These are phyloP conservation scores for Hydriomena furcata DNA, from an alignment of 2,888 invertebrate genomes.

Conservation along the genomic window DNA sequence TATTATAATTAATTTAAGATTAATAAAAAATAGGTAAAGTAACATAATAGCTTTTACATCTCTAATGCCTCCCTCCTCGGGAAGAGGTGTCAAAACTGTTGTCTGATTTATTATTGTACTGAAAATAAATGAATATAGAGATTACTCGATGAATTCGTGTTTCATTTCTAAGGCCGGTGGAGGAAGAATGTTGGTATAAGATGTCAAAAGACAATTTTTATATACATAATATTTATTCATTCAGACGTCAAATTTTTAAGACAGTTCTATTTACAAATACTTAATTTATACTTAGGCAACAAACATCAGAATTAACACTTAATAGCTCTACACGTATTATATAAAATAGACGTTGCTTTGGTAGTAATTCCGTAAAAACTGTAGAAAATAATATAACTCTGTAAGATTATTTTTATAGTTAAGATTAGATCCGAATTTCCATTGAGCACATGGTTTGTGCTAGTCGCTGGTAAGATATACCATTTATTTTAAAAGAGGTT, in stretches of 20 bases:
- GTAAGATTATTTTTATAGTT: conserved; percentile 4
- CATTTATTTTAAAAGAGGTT: not conserved
- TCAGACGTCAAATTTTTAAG: conserved; percentile 1
- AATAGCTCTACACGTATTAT: conserved; percentile 20
- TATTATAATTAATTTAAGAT: conserved; percentile 32
- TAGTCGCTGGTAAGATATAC: conserved; percentile 4
- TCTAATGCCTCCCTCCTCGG: conserved; percentile 57
- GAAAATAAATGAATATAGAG: conserved; percentile 75
- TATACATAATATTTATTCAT: conserved; percentile 19
- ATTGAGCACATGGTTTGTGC: conserved; percentile 27
- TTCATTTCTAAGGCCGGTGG: no score
- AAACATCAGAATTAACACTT: conserved; percentile 47
- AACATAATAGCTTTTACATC: conserved; percentile 75
- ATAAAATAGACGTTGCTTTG: conserved; percentile 22
- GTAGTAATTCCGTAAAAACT: conserved; percentile 15
- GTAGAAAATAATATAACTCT: conserved; percentile 20
- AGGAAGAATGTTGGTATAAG: no score
- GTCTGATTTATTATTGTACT: conserved; percentile 75
- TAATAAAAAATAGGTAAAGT: conserved; percentile 46
- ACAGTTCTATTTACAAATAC: conserved; percentile 28
- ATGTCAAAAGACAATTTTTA: conserved; percentile 41
- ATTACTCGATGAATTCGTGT: conserved; percentile 63
- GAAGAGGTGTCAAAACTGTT: conserved; percentile 76
- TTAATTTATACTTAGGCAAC: conserved; percentile 66
- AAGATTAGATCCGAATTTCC: conserved; percentile 4